These are phyloP conservation scores for Tragelaphus strepsiceros DNA, from an alignment of 2,113 vertebrate species.

Conservation along the genomic window DNA sequence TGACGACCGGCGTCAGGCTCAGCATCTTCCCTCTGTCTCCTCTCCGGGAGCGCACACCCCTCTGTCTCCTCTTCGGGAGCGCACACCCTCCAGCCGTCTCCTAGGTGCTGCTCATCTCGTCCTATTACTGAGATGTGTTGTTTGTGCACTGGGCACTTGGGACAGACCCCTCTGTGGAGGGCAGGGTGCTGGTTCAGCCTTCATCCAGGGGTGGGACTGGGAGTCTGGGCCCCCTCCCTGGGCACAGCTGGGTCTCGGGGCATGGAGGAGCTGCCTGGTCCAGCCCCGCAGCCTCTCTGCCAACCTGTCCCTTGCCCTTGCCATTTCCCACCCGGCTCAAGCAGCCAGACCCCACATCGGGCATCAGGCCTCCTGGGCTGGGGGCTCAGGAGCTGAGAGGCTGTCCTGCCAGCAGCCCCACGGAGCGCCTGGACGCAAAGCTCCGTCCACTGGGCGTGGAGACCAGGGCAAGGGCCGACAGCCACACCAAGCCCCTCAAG, in stretches of 20 bases:
- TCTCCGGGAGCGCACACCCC: background rate
- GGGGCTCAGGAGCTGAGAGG: background rate
- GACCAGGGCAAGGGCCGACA: background rate
- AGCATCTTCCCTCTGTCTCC: background rate
- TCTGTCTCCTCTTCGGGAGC: background rate
- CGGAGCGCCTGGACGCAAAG: background rate
- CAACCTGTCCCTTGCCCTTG: background rate
- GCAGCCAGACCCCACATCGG: background rate
- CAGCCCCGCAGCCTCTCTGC: background rate
- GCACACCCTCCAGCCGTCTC: background rate
- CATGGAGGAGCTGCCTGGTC: rapidly evolving
- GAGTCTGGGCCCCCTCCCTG: background rate
- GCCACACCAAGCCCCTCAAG: background rate
- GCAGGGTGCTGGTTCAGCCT: background rate
- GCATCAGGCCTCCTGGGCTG: background rate
- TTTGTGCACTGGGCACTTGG: background rate
- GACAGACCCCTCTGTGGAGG: background rate
- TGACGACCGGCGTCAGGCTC: background rate
- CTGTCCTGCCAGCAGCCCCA: background rate
- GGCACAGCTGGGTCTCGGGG: background rate
- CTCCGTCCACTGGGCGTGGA: background rate
- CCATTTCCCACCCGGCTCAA: background rate
- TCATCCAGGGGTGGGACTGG: too few species aligned
- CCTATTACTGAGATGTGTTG: background rate
- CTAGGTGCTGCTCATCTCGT: background rate